These are phyloP conservation scores for Dolichomitus sp. DNA, from an alignment of 2,888 invertebrate genomes.

Conservation along the genomic window DNA sequence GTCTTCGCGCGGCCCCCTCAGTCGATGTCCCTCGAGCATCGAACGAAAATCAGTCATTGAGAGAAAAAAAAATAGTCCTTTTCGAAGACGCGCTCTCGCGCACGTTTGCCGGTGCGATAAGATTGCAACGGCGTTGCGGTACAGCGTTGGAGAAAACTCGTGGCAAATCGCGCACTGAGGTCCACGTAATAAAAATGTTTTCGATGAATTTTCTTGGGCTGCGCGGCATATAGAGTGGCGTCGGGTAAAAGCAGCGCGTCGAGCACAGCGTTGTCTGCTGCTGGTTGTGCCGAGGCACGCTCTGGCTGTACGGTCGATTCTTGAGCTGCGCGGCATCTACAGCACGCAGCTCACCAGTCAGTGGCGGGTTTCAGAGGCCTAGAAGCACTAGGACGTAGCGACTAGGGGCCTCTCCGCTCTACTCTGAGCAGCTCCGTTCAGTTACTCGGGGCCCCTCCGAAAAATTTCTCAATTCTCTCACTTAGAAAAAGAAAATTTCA, in stretches of 20 bases:
- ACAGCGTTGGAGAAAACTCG: slow-evolving; percentile 68
- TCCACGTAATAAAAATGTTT: slow-evolving; percentile 79
- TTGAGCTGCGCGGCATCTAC: slow-evolving; percentile 68
- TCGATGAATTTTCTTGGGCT: slow-evolving; percentile 83
- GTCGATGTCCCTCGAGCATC: slow-evolving; percentile 47
- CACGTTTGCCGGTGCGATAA: slow-evolving; percentile 60
- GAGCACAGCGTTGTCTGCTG: slow-evolving; percentile 64
- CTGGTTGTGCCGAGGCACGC: slow-evolving; percentile 59
- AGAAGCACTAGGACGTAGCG: slow-evolving; percentile 73
- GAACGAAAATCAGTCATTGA: slow-evolving; percentile 33
- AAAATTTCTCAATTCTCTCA: slow-evolving; percentile 35
- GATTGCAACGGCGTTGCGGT: slow-evolving; percentile 52
- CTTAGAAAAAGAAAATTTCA: slow-evolving; percentile 50
- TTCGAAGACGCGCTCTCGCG: slow-evolving; percentile 44
- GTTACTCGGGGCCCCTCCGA: slow-evolving; percentile 34
- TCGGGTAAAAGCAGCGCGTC: slow-evolving; percentile 71
- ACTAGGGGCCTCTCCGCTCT: slow-evolving; percentile 61
- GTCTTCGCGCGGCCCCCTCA: slow-evolving; percentile 50
- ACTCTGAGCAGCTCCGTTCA: slow-evolving; percentile 31
- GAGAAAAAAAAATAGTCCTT: slow-evolving; percentile 22
- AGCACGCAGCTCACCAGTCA: slow-evolving; percentile 71
- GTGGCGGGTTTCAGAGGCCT: slow-evolving; percentile 78
- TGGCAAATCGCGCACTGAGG: slow-evolving; percentile 63
- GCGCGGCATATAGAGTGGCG: slow-evolving; percentile 74
- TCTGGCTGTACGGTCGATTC: slow-evolving; percentile 52